Evolutionary conservation across 2,888 invertebrate genomes (phyloP), one percentile per base, ranked within the genome.

Genomic region (Terebella lapidaria): DNA sequence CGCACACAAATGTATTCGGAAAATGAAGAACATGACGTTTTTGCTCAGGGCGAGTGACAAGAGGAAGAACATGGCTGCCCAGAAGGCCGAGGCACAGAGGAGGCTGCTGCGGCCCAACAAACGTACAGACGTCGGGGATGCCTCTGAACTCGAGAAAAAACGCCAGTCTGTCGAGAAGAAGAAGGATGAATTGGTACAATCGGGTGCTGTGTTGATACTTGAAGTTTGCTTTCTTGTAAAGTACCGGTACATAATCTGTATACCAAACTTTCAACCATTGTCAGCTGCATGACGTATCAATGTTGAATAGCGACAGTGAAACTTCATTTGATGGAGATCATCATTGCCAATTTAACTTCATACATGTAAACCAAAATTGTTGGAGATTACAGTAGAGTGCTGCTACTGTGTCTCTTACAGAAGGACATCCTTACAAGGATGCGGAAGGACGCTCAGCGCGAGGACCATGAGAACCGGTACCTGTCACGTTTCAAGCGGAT

Each of bases 381-480:
- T n/a, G n/a, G n/a, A n/a, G n/a, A n/a, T n/a, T n/a, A n/a, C n/a
- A n/a, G n/a, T n/a, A n/a, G n/a, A n/a, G n/a, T n/a, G n/a, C n/a
- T n/a, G n/a, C n/a, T n/a, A n/a, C n/a, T n/a, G n/a, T n/a, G n/a
- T n/a, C n/a, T n/a, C 2, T 57, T 63, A 29, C 67, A 80, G 80
- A 78, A 72, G 70, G 79, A 78, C 25, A 67, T 76, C 45, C 62
- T 80, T 57, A 58, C 66, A n/a, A 64, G 74, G 51, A 66, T 80
- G 2, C 69, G 74, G 60, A 74, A 71, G 58, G 75, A 76, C 45
- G 71, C 74, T 3, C 56, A 69, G 2, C 60, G 75, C 30, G 79
- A 80, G 59, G 77, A 78, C 30, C 79, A 68, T 65, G 81, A 81
- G 62, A 78, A 77, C 58, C 62, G 75, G 46, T 75, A 79, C 68